Evolutionary conservation across 1,140 invertebrate species (phyloP).

Genomic region (Bombus pascuorum): DNA sequence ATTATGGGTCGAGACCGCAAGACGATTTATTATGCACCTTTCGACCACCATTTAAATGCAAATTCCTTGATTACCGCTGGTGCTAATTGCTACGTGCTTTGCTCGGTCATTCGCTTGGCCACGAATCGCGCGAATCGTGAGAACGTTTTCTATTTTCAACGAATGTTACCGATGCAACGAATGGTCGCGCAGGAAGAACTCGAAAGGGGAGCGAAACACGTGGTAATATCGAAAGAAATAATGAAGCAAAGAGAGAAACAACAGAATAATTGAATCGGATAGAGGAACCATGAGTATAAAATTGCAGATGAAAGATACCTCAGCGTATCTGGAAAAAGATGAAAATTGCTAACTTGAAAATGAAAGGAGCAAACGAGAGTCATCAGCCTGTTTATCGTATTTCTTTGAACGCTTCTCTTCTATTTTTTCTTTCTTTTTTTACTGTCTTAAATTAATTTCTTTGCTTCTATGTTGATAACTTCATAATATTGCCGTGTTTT

Average conservation of each 20-base stretch:
- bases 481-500: background rate
- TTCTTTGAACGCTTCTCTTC: background rate
- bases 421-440: background rate
- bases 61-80: conserved; percentile 77
- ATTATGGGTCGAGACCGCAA: conserved; percentile 60
- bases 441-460: background rate
- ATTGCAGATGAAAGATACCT: background rate
- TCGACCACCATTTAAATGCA: conserved; percentile 78
- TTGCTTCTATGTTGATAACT: background rate
- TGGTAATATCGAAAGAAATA: background rate
- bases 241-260: background rate
- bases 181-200: background rate
- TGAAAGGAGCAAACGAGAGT: background rate
- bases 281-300: background rate
- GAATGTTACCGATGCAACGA: background rate
- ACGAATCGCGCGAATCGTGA: conserved; percentile 47
- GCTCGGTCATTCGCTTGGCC: conserved; percentile 45
- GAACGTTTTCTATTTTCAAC: conserved; percentile 30
- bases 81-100: conserved; percentile 76
- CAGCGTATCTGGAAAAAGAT: background rate
- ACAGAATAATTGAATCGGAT: background rate
- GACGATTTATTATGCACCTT: conserved; percentile 76
- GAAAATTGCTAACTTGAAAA: background rate
- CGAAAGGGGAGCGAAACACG: background rate
- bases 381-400: background rate